Evolutionary conservation across 2,797 vertebrate species (phyloP).

Genomic region (Basileuterus tristriatus): DNA sequence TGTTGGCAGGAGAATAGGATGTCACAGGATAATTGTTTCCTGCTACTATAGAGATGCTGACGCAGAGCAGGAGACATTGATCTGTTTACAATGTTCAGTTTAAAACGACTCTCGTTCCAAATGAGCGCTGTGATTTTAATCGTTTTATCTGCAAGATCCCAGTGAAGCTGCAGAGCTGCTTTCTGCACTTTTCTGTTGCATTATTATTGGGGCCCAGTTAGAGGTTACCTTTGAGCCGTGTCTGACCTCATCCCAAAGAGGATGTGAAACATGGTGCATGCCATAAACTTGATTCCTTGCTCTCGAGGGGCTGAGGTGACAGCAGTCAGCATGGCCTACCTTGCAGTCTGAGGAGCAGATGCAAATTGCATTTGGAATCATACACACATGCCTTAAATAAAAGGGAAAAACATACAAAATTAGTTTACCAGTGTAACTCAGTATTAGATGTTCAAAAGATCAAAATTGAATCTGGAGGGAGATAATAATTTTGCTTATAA

Average conservation of each 20-base stretch:
- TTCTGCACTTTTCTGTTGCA: background rate
- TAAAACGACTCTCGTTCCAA: background rate
- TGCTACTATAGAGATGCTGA: constrained; percentile 23
- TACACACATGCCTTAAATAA: background rate
- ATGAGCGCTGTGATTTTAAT: background rate
- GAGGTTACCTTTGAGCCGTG: background rate
- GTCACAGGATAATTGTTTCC: background rate
- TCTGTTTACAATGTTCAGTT: background rate
- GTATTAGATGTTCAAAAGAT: background rate
- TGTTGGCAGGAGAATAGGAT: background rate
- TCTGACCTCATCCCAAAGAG: background rate
- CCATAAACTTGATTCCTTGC: background rate
- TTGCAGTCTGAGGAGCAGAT: background rate
- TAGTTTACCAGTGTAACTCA: background rate
- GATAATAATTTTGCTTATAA: background rate
- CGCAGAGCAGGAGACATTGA: background rate
- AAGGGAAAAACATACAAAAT: background rate
- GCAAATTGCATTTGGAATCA: background rate
- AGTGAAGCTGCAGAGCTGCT: background rate
- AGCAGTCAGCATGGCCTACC: background rate
- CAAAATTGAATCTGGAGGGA: background rate
- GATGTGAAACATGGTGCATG: background rate
- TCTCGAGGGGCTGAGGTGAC: background rate
- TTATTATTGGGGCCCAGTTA: background rate
- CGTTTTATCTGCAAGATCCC: background rate